A percentile compares a stretch with the other conserved stretches of the same genome.
phyloP scores from a whole-genome alignment of 2,797 vertebrate genomes.

The Kryptopterus vitreolus region DNA sequence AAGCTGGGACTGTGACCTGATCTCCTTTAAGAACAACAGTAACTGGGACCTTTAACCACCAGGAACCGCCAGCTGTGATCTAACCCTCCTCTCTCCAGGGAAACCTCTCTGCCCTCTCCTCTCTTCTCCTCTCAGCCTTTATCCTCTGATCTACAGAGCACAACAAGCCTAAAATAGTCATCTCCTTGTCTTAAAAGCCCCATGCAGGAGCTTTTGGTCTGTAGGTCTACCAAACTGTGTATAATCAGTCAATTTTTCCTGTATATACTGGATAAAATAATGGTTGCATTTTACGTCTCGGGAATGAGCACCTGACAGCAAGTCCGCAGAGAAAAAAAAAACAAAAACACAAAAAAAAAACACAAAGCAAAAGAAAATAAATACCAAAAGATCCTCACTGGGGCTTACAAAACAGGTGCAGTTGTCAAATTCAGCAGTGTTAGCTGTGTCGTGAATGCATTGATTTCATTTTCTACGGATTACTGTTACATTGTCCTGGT shows the following conservation, averaged over 20 bases:
- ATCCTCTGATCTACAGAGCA: conserved; percentile 44
- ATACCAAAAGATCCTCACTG: background rate
- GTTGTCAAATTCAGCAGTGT: conserved; percentile 48
- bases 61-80: conserved; percentile 44
- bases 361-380: background rate
- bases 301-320: conserved; percentile 1
- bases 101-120: conserved; percentile 30
- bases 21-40: conserved; percentile 39
- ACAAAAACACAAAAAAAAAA: too few species aligned
- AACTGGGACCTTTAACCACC: conserved; percentile 30
- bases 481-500: conserved; percentile 49
- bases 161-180: conserved; percentile 38
- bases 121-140: conserved; percentile 28
- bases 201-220: conserved; percentile 19
- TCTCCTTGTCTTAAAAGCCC: conserved; percentile 34
- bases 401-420: conserved; percentile 47
- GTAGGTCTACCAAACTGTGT: conserved; percentile 3
- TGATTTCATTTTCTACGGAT: conserved; percentile 45
- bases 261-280: conserved; percentile 31
- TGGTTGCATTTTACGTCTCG: background rate
- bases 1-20: conserved; percentile 46
- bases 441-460: conserved; percentile 53
- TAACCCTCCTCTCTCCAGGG: conserved; percentile 46
- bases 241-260: background rate
- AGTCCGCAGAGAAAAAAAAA: background rate